Evolutionary conservation across 1,140 invertebrate genomes (phyloP).

Genomic region (Muscidifurax raptorellus): DNA sequence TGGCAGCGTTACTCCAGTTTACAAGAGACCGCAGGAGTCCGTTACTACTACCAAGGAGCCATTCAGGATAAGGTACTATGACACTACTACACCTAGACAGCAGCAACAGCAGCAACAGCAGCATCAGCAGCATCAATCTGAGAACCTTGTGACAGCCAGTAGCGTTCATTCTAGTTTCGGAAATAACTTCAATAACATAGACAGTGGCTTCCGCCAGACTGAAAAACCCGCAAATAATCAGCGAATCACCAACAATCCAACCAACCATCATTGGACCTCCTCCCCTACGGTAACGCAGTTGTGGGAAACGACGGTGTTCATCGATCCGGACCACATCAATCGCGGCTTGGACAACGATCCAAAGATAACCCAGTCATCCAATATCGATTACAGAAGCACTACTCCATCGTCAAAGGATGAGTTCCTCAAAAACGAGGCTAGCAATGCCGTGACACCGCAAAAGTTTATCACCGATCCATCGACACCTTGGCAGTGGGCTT

Average conservation of each 20-base stretch:
- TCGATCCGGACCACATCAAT: constrained; percentile 84
- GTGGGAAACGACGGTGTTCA: constrained; percentile 81
- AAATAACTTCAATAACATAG: constrained; percentile 58
- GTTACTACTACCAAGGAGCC: constrained; percentile 59
- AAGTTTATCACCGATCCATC: constrained; percentile 61
- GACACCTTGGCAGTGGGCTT: constrained; percentile 66
- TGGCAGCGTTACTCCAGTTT: constrained; percentile 40
- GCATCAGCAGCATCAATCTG: constrained; percentile 60
- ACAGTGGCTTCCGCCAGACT: constrained; percentile 37
- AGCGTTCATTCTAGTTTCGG: constrained; percentile 62
- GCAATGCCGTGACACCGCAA: constrained; percentile 58
- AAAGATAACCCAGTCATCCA: constrained; percentile 52
- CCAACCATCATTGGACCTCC: constrained; percentile 76
- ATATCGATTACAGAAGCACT: constrained; percentile 56
- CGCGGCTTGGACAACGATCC: constrained; percentile 76
- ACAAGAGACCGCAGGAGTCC: constrained; percentile 43
- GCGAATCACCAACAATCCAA: constrained; percentile 30
- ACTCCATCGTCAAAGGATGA: constrained; percentile 54
- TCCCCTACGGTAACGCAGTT: constrained; percentile 75
- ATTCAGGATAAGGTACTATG: constrained; percentile 65
- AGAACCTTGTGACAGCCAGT: constrained; percentile 64
- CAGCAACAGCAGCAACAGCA: constrained; percentile 55
- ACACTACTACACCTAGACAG: constrained; percentile 52
- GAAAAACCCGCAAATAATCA: constrained; percentile 41
- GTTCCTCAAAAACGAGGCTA: constrained; percentile 51